Percentiles rank a stretch among this genome's conserved stretches.
phyloP scores from a whole-genome alignment of 2,888 invertebrate genomes.

The Acleris sparsana region DNA sequence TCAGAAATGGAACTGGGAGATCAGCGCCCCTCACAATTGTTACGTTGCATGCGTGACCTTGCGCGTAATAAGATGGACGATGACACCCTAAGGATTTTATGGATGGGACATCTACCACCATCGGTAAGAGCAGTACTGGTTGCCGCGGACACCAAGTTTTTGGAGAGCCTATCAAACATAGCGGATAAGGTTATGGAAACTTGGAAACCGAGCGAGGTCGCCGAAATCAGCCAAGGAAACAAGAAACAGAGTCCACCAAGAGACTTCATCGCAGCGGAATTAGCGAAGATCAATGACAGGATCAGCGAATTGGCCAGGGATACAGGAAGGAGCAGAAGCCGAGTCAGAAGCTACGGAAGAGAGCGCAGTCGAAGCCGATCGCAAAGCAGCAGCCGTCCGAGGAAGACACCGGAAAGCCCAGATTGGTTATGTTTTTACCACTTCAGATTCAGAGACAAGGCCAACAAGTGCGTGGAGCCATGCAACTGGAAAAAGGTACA shows the following conservation, averaged over 20 bases:
- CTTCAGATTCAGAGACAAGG: neutral
- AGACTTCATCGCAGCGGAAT: neutral
- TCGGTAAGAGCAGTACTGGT: slow-evolving; percentile 31
- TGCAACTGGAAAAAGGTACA: neutral
- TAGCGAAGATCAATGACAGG: neutral
- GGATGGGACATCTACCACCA: slow-evolving; percentile 39
- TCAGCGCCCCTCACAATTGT: slow-evolving; percentile 37
- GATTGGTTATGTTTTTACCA: neutral
- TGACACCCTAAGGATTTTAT: slow-evolving; percentile 37
- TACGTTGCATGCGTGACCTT: slow-evolving; percentile 40
- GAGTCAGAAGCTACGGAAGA: neutral
- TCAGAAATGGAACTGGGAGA: slow-evolving; percentile 39
- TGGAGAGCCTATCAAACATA: neutral
- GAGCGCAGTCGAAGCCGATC: neutral
- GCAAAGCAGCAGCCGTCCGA: neutral
- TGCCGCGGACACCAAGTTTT: slow-evolving; percentile 26
- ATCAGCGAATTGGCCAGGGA: neutral
- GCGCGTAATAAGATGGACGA: slow-evolving; percentile 39
- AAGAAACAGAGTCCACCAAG: neutral
- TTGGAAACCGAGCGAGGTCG: neutral
- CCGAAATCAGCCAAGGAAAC: neutral
- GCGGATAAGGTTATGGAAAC: neutral
- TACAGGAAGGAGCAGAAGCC: neutral
- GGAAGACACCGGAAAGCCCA: neutral
- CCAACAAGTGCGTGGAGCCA: neutral